Percentiles rank a stretch among this genome's conserved stretches.
Conservation (phyloP, 2,888 invertebrate genomes). For the Tuberolachnus salignus region DNA sequence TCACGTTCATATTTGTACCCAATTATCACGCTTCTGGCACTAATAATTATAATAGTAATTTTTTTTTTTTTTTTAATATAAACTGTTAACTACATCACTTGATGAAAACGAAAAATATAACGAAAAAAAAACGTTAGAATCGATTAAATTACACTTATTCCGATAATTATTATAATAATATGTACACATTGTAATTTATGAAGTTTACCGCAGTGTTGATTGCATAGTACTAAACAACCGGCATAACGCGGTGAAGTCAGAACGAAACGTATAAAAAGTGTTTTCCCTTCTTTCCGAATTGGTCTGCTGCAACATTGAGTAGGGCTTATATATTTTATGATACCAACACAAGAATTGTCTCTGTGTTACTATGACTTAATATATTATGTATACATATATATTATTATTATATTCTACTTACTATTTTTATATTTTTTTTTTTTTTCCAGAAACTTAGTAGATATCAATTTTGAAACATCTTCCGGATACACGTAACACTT, state of each 20-base stretch:
- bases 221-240: constrained; percentile 44
- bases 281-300: constrained; percentile 43
- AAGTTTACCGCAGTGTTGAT: constrained; percentile 30
- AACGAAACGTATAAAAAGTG: constrained; percentile 3
- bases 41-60: not conserved
- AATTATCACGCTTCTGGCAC: constrained; percentile 19
- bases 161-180: not conserved
- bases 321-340: constrained; percentile 6
- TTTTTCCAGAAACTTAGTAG: too few relatives aligned
- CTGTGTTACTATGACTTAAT: not conserved
- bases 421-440: not conserved
- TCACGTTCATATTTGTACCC: not conserved
- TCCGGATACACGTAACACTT: not conserved
- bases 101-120: not conserved
- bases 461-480: not conserved
- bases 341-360: not conserved
- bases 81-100: constrained; percentile 8
- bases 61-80: not conserved
- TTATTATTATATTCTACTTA: too few relatives aligned
- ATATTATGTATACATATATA: not conserved
- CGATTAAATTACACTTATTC: constrained; percentile 5
- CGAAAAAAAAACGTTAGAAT: not conserved
- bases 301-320: constrained; percentile 1
- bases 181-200: constrained; percentile 4
- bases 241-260: not conserved